Conservation (phyloP, 1,140 invertebrate species). For the Saccostrea cuccullata region DNA sequence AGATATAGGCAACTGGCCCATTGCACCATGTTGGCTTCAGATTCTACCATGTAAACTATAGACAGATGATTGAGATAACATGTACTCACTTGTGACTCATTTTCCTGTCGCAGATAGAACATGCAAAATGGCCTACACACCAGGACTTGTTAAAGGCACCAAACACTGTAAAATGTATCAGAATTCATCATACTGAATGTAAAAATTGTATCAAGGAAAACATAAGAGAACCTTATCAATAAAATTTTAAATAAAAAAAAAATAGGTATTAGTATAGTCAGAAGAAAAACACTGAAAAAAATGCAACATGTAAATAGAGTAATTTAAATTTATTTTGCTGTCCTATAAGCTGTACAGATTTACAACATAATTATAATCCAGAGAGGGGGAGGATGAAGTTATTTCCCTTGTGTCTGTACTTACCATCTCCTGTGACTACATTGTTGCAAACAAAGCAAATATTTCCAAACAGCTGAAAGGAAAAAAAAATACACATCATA, state of each 20-base stretch:
- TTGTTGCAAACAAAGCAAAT: constrained; percentile 99
- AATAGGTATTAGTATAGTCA: not conserved
- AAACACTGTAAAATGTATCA: constrained; percentile 87
- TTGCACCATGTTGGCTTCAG: too few species aligned
- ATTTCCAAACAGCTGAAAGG: constrained; percentile 95
- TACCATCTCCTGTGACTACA: constrained; percentile 96
- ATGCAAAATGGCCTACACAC: constrained; percentile 99
- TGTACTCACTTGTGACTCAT: constrained; percentile 92
- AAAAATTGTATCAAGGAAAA: too few species aligned
- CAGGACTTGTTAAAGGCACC: constrained; percentile 99
- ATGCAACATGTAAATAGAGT: not conserved
- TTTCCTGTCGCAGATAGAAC: constrained; percentile 97
- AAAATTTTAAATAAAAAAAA: not conserved
- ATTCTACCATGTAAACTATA: too few species aligned
- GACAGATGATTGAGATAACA: too few species aligned
- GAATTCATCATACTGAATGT: not conserved
- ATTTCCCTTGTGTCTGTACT: not conserved
- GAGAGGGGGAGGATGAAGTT: not conserved
- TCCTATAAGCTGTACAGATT: too few species aligned
- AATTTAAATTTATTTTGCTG: not conserved
- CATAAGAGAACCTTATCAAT: too few species aligned
- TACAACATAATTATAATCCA: too few species aligned
- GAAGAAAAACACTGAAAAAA: not conserved
- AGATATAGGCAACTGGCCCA: too few species aligned
- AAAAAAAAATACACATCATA: constrained; percentile 28